phyloP scores from a whole-genome alignment of 2,113 vertebrate species.

The Engraulis encrasicolus region DNA sequence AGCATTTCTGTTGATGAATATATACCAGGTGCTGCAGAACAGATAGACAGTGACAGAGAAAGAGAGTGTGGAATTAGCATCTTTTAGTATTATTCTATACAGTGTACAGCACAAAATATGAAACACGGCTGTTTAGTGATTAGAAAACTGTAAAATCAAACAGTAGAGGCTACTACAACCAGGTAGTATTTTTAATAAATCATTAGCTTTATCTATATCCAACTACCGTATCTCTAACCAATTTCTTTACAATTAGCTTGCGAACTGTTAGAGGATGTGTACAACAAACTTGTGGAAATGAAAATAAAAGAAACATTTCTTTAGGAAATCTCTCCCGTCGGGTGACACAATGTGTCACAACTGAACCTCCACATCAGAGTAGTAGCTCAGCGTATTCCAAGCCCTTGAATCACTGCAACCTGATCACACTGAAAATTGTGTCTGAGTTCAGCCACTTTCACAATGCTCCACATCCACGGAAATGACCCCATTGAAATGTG shows the following conservation, averaged over 20 bases:
- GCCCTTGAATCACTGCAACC: not conserved
- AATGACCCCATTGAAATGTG: no score
- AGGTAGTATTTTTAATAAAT: not conserved
- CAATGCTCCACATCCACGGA: not conserved
- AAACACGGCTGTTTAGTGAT: not conserved
- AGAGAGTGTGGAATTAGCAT: not conserved
- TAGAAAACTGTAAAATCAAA: not conserved
- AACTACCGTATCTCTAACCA: not conserved
- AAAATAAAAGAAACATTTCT: no score
- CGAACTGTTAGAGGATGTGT: not conserved
- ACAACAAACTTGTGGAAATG: no score
- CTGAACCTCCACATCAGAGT: not conserved
- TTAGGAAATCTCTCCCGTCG: no score
- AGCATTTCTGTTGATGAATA: conserved; percentile 85
- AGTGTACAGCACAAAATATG: not conserved
- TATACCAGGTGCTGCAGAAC: conserved; percentile 70
- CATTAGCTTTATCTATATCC: not conserved
- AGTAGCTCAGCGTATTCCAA: not conserved
- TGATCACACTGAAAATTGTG: not conserved
- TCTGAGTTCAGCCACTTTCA: not conserved
- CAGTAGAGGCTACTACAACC: not conserved
- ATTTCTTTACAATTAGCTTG: not conserved
- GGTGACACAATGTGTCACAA: not conserved
- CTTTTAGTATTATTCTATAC: no score
- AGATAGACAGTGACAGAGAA: not conserved